phyloP scores from a whole-genome alignment of 2,113 vertebrate genomes.

The Leucopternis melanops region DNA sequence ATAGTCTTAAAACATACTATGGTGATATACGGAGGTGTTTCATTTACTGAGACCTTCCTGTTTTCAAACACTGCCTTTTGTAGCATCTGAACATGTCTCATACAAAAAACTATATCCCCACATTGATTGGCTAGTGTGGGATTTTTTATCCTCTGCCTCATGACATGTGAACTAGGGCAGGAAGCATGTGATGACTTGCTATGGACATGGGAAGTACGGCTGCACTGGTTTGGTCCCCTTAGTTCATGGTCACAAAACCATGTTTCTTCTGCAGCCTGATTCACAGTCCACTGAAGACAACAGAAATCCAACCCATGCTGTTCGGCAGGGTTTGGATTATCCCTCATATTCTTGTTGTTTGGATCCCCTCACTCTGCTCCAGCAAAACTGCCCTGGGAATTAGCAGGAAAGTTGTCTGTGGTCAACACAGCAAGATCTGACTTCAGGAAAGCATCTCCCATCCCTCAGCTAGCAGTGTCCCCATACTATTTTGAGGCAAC shows the following conservation, averaged over 20 bases:
- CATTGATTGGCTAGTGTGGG: rapidly evolving
- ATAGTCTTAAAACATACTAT: background rate
- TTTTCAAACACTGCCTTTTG: background rate
- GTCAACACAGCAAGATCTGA: background rate
- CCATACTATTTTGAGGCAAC: background rate
- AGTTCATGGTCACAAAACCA: background rate
- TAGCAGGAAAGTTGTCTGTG: background rate
- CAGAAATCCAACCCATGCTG: background rate
- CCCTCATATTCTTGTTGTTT: background rate
- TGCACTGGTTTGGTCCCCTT: background rate
- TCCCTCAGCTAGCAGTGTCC: background rate
- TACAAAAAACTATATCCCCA: background rate
- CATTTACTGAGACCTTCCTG: background rate
- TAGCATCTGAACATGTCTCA: background rate
- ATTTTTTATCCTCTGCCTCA: background rate
- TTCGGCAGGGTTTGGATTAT: background rate
- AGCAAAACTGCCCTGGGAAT: background rate
- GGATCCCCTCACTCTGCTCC: background rate
- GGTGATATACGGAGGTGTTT: background rate
- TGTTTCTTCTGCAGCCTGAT: background rate
- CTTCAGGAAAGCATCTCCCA: background rate
- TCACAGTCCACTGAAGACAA: background rate
- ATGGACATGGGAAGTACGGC: background rate
- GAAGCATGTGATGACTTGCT: background rate
- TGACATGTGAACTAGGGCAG: background rate